These are phyloP conservation scores for Nyctalus aviator DNA, from an alignment of 2,797 vertebrate genomes.

Conservation along the genomic window DNA sequence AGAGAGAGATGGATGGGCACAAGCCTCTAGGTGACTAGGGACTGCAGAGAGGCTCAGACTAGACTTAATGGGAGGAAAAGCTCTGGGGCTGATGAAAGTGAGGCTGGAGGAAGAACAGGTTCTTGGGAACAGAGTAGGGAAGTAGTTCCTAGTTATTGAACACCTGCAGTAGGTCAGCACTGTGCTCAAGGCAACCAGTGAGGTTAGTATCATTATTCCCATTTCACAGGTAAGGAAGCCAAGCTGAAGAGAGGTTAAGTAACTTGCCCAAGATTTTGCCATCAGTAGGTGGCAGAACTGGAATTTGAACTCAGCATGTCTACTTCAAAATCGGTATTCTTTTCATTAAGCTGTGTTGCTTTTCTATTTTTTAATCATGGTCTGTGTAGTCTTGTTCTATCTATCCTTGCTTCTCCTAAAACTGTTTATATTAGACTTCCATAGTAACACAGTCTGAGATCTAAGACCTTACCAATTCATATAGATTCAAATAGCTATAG, in stretches of 20 bases:
- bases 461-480: not conserved
- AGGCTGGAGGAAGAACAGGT: not conserved
- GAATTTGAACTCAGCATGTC: slow-evolving; percentile 62
- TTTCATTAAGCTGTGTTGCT: slow-evolving; percentile 50
- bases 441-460: not conserved
- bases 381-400: slow-evolving; percentile 37
- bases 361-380: slow-evolving; percentile 30
- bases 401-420: slow-evolving; percentile 3
- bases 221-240: slow-evolving; percentile 64
- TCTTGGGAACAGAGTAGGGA: not conserved
- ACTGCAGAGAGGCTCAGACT: not conserved
- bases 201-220: slow-evolving; percentile 46
- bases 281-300: slow-evolving; percentile 53
- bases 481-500: not conserved
- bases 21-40: not conserved
- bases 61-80: not conserved
- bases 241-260: slow-evolving; percentile 58
- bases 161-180: not conserved
- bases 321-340: slow-evolving; percentile 64
- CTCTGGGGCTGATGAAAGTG: not conserved
- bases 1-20: not conserved
- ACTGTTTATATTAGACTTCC: slow-evolving; percentile 12
- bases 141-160: slow-evolving; percentile 16
- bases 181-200: slow-evolving; percentile 49
- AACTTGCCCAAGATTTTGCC: slow-evolving; percentile 62